Evolutionary conservation across 2,888 invertebrate species (phyloP), one percentile per base, ranked within the genome.

Genomic region (Falcaria lacertinaria): DNA sequence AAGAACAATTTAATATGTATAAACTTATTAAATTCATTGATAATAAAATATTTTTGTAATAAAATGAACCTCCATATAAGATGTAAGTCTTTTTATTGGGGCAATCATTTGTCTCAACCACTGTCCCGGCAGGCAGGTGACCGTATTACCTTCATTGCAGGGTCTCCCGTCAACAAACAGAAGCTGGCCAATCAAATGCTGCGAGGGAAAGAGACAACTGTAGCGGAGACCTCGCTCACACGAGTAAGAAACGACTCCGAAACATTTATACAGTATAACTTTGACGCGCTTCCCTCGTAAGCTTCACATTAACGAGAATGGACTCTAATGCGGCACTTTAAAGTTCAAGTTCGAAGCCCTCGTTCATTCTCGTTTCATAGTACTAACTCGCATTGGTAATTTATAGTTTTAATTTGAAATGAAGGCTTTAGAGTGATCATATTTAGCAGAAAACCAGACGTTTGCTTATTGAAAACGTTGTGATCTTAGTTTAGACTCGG

Each of bases 131-230:
- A 80, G 77, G 80, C 73, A 72, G 80, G 80, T 74, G 69, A 77
- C 47, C 44, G 52, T 47, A 53, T 46, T 71, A 46, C 49, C 45
- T 72, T 64, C 7, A 25, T 81, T 89, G 40, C 92, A 95, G 95
- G 95, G 80, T 94, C 95, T 57, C 94, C 95, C 57, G 93, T 95
- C 89, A 95, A 95, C 91, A 94, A 92, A 88, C 93, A 93, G 90
- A 95, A 94, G 90, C 89, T 95, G 89, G 94, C 93, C 80, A 94
- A 94, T 84, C 93, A 94, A 83, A 85, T 92, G 89, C 91, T 92
- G 82, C 91, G 93, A 69, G 92, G 92, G 80, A 78, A 78, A 56
- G 92, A 93, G 90, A 90, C 90, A 74, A 91, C 90, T 72, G 92
- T 93, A 66, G 94, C 94, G 80, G 95, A 95, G 90, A 94, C 95